Percentiles rank a stretch among this genome's conserved stretches.
Evolutionary conservation across 2,888 invertebrate genomes (phyloP).

Genomic region (Drosophila affinis): DNA sequence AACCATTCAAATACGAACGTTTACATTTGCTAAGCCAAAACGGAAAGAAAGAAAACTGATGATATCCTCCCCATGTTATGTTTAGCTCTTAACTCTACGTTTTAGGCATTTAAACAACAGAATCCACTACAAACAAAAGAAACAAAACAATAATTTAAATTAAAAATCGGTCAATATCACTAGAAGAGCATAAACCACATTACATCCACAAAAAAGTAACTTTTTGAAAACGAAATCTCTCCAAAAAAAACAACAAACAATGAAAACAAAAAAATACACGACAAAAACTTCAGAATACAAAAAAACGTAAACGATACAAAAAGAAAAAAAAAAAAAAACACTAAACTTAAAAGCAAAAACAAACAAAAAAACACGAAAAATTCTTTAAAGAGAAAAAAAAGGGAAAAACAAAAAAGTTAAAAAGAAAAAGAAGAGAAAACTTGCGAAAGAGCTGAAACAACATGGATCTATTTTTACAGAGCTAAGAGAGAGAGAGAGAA

Average conservation of each 20-base stretch:
- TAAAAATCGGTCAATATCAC: slow-evolving; percentile 47
- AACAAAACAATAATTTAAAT: slow-evolving; percentile 44
- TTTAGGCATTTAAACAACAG: slow-evolving; percentile 72
- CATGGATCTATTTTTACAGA: slow-evolving; percentile 81
- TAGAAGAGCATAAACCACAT: slow-evolving; percentile 52
- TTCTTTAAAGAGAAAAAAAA: slow-evolving; percentile 62
- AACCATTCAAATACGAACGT: slow-evolving; percentile 56
- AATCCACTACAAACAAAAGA: slow-evolving; percentile 40
- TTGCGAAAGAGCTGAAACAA: slow-evolving; percentile 55
- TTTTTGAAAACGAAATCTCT: slow-evolving; percentile 79
- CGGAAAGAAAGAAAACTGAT: slow-evolving; percentile 57
- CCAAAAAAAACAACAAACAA: slow-evolving; percentile 52
- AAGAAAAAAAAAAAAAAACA: slow-evolving; percentile 56
- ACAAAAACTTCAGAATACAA: slow-evolving; percentile 27
- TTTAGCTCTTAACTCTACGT: slow-evolving; percentile 69
- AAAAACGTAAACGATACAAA: slow-evolving; percentile 43
- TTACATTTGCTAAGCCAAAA: slow-evolving; percentile 71
- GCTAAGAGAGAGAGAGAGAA: slow-evolving; percentile 43
- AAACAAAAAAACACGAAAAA: slow-evolving; percentile 67
- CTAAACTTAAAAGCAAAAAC: slow-evolving; percentile 55
- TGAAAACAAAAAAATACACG: slow-evolving; percentile 38
- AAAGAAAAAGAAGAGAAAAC: slow-evolving; percentile 52
- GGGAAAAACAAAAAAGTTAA: slow-evolving; percentile 39
- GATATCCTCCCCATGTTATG: slow-evolving; percentile 68
- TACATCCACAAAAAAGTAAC: slow-evolving; percentile 40